Base-by-base conservation (phyloP, 2,113 vertebrate genomes). In the Anser brachyrhynchus region DNA sequence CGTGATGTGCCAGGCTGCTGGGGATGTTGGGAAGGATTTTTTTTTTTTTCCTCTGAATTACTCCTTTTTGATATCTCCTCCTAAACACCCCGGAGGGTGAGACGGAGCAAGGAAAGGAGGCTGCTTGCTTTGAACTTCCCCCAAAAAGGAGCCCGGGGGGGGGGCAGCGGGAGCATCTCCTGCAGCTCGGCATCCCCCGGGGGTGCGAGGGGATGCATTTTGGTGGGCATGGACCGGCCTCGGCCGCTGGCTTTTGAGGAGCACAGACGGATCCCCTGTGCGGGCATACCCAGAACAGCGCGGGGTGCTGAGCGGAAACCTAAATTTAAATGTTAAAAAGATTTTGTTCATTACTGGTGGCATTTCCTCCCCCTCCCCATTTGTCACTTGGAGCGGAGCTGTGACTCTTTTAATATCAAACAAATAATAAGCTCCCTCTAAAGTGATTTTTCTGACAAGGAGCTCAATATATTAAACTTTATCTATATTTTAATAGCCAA, bases 401-500 rank as follows among this genome's bases (percentile, higher is more conserved):
- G 98, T 98, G 98, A 98, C 98, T 98, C 98, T 98, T 98, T 98
- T 98, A 98, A 98, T 98, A 98, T 98, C 98, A 98, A 98, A 98
- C 98, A 98, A 98, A 98, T 98, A 98, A 98, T 98, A 98, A 98
- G 98, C 98, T 98, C 97, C 97, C 97, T 98, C 97, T 98, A 98
- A 98, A 98, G 98, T 98, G 98, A 98, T 98, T 98, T 98, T 98
- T 98, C 98, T 98, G 98, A 98, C 98, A 98, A 98, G 98, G 96
- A 98, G 98, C 98, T 98, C 98, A 98, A 98, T 98, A 98, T 98
- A 98, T 98, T 98, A 98, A 98, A 98, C 98, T 98, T 98, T 98
- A 98, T 98, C 98, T 98, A 98, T 98, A 98, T 98, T 98, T 98
- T 98, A 98, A 98, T 98, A 98, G 98, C 98, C 98, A 98, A 98